Evolutionary conservation across 2,113 vertebrate species (phyloP).

Genomic region (Ctenodactylus gundi): DNA sequence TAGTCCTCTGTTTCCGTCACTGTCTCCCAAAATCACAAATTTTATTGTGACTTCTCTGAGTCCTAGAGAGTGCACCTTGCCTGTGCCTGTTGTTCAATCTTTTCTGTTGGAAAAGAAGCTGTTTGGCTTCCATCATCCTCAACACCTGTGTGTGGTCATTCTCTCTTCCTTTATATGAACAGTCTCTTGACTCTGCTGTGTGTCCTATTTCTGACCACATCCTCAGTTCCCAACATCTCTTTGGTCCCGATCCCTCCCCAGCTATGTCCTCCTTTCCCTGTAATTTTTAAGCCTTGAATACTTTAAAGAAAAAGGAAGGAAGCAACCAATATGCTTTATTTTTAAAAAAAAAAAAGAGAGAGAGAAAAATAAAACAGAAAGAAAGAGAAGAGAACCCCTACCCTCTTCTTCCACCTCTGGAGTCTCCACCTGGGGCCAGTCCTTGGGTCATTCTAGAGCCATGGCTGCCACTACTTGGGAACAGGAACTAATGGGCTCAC

Average conservation of each 20-base stretch:
- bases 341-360: not conserved
- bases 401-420: not conserved
- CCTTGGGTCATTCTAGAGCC: not conserved
- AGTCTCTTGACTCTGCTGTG: not conserved
- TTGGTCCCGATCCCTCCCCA: not conserved
- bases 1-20: not conserved
- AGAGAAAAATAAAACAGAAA: no score
- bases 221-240: not conserved
- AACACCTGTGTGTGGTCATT: not conserved
- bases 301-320: not conserved
- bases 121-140: not conserved
- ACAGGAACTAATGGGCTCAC: not conserved
- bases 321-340: not conserved
- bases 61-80: no score
- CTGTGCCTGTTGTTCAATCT: no score
- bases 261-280: not conserved
- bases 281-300: no score
- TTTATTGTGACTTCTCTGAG: not conserved
- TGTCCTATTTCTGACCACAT: not conserved
- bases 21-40: not conserved
- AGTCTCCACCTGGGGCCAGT: not conserved
- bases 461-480: not conserved
- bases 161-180: not conserved
- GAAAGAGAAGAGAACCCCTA: not conserved
- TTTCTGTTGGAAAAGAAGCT: no score